Percentiles rank a stretch among this genome's conserved stretches.
Conservation (phyloP, 2,888 invertebrate genomes). For the Drosophila histrio region DNA sequence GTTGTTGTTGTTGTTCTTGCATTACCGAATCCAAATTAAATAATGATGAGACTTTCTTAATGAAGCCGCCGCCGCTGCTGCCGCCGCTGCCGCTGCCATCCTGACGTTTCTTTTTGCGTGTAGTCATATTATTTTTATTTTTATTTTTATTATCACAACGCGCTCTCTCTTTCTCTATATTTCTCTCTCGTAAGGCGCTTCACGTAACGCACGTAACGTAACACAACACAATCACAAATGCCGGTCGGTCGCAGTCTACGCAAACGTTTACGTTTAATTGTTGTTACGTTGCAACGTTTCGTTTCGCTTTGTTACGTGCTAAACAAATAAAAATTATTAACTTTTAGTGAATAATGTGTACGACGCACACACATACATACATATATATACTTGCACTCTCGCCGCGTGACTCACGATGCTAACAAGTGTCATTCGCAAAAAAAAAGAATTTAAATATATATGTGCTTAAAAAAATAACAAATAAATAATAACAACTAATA, state of each 20-base stretch:
- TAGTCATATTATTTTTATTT: slow-evolving; percentile 86
- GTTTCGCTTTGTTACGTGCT: slow-evolving; percentile 31
- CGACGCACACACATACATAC: slow-evolving; percentile 15
- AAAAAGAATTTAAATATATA: slow-evolving; percentile 26
- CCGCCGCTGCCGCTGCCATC: slow-evolving; percentile 82
- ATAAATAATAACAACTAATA: slow-evolving; percentile 53
- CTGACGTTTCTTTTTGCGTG: slow-evolving; percentile 88
- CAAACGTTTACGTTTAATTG: slow-evolving; percentile 54
- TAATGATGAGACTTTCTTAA: slow-evolving; percentile 94
- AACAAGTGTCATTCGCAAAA: slow-evolving; percentile 55
- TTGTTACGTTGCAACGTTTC: slow-evolving; percentile 47
- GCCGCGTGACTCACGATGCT: slow-evolving; percentile 45
- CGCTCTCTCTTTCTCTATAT: slow-evolving; percentile 16
- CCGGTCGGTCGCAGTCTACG: slow-evolving; percentile 46
- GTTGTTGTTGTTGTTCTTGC: slow-evolving; percentile 23
- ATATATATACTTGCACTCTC: slow-evolving; percentile 35
- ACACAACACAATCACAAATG: slow-evolving; percentile 40
- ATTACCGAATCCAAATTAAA: slow-evolving; percentile 93
- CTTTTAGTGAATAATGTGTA: slow-evolving; percentile 31
- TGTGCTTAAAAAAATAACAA: slow-evolving; percentile 12
- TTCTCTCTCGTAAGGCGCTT: slow-evolving; percentile 11
- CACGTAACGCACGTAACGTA: slow-evolving; percentile 46
- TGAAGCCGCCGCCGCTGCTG: slow-evolving; percentile 87
- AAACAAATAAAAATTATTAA: slow-evolving; percentile 45
- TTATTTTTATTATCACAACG: slow-evolving; percentile 44